Base-by-base conservation (phyloP, 2,888 invertebrate genomes). In the Philereme vetulata region DNA sequence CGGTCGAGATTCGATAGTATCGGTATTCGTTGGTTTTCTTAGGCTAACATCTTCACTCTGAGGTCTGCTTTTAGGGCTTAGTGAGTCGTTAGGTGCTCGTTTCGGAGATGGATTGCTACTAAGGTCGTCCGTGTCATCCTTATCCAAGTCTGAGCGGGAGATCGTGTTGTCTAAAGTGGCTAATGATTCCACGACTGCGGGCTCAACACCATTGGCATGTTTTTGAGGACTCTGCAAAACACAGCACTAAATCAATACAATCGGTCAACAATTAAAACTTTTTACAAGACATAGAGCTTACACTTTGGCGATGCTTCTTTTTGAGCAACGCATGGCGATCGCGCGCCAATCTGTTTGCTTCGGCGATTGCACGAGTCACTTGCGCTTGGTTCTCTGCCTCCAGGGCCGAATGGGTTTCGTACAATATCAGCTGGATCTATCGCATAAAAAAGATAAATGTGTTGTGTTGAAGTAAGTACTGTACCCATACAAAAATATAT, bases 391-490 rank as follows among this genome's bases (percentile, higher is more conserved):
- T 97, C 82, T 97, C 97, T 0, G 95, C 94, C 40, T 94, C 94
- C 45, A 96, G 86, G 52, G 95, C 94, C 0, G 96, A 96, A 85
- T 97, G 96, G 0, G 96, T 96, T 80, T 96, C 96, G 74, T 97
- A 97, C 38, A 97, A 83, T 9, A 97, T 94, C 64, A 97, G 93
- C 77, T 97, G 97, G 33, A 97, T 94, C 94, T 95, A 71, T 56
- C 81, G 79, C 53, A 52, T 35, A 50, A 60, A 21, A 44, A 44
- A 10, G n/a, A 7, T 10, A 6, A 44, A 8, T 44, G 44, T 10
- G 0, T 8, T 4, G 8, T 7, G 21, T 4, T 44, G 21, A 42
- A 42, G 10, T 8, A 38, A 5, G 38, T 8, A 38, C 4, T 7
- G 5, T 36, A 7, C 35, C 35, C 7, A 36, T 7, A 6, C 38